Evolutionary conservation across 2,888 invertebrate genomes (phyloP), one percentile per base, ranked within the genome.

Genomic region (Synergus itoensis): DNA sequence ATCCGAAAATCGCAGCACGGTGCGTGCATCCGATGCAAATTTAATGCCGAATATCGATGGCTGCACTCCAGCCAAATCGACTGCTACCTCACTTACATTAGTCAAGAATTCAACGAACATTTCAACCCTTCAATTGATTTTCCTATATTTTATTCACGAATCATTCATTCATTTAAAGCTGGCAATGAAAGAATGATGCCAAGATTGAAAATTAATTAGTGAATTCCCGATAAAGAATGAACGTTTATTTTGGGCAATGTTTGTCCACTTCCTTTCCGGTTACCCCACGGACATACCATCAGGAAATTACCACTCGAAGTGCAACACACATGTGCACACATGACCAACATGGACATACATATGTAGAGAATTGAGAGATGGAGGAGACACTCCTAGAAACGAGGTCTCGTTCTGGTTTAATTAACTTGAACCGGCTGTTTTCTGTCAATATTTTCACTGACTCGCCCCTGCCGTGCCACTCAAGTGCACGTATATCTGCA

Each of bases 361-460:
- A 21, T 18, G 18, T 21, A 18, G 64, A 67, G 62, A 18, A 62
- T 62, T 41, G 62, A 62, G 76, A 62, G 21, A n/a, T 14, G 62
- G 79, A 79, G 81, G 69, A 81, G 84, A 83, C 84, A 81, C 82
- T 83, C 86, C 85, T 85, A 84, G 88, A 85, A 88, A 87, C 88
- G 86, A 81, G 86, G 86, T 83, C 87, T 87, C 87, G 86, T 82
- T 80, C 87, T 86, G 88, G 89, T 91, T 91, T 91, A 90, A 91
- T 91, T 91, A 91, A 91, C 91, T 91, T 88, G 84, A 87, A 84
- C 85, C 86, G 85, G 84, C 86, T 90, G 90, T 90, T 91, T 90
- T 90, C 88, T 88, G 90, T 91, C 91, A 91, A 91, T 91, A 91
- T 91, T 91, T 91, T 91, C 90, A 81, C 89, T 88, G 81, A 86